Base-by-base conservation (phyloP, 2,888 invertebrate species). In the Aricia artaxerxes region DNA sequence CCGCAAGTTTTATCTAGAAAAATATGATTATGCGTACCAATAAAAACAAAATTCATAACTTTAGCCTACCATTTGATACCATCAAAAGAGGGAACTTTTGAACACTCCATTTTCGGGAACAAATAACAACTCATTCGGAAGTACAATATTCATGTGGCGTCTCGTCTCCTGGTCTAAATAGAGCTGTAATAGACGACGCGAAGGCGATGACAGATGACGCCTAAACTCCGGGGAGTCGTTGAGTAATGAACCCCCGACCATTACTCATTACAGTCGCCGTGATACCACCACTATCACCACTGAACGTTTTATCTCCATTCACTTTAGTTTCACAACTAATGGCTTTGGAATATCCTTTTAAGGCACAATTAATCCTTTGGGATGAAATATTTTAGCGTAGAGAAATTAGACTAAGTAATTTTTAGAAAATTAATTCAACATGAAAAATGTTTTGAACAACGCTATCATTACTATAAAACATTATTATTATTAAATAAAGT, bases 241-340 rank as follows among this genome's bases (percentile, higher is more conserved):
- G 92, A 92, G 89, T 91, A 92, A 93, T 92, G 92, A 91, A 89
- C 87, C 85, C 82, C 85, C 83, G 83, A 80, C 85, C 85, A 87
- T 87, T 87, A 87, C 86, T 87, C 87, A 87, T 87, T 87, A 85
- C 90, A 60, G 78, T 73, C 49, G 69, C 78, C 73, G 73, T 73
- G 72, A 75, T 75, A 24, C 75, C 75, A 5, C 75, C 75, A 57
- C 78, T 78, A 57, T 78, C 73, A 24, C 72, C 69, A 69, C 49
- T n/a, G 49, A 78, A 69, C 73, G 78, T 60, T 78, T 73, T 73
- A 78, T 78, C 78, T 78, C 73, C 60, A 78, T 73, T 78, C 57
- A 24, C 60, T 73, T 73, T 60, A 73, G 73, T 78, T 73, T 73
- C 31, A 73, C 60, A 9, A 49, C 44, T 49, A 44, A 75, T 75